Evolutionary conservation across 1,140 invertebrate genomes (phyloP).

Genomic region (Paraescarpia echinospica): DNA sequence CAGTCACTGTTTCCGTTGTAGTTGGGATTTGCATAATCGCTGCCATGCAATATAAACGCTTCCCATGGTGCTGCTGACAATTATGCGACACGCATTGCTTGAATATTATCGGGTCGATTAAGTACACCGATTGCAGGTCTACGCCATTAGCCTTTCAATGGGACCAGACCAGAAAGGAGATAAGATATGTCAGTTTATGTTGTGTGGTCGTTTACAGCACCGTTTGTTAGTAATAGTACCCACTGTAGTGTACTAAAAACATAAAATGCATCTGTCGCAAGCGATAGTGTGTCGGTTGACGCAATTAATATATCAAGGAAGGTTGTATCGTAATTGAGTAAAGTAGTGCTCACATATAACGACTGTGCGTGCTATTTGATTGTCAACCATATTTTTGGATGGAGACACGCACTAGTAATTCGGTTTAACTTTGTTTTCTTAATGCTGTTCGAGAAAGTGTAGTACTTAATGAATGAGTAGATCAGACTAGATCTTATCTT

Average conservation of each 20-base stretch:
- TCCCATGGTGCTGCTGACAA: not conserved
- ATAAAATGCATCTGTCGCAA: not conserved
- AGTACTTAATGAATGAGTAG: too few relatives aligned
- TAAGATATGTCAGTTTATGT: not conserved
- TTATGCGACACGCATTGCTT: not conserved
- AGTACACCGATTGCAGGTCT: not conserved
- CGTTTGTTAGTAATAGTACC: not conserved
- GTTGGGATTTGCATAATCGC: constrained; percentile 4
- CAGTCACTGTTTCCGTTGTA: not conserved
- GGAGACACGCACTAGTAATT: too few relatives aligned
- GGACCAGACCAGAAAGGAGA: not conserved
- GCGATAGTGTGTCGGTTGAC: not conserved
- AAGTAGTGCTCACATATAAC: not conserved
- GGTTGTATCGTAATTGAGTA: not conserved
- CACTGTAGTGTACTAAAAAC: not conserved
- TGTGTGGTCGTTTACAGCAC: not conserved
- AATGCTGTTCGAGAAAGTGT: too few relatives aligned
- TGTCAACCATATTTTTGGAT: too few relatives aligned
- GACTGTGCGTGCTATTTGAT: not conserved
- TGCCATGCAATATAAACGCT: not conserved
- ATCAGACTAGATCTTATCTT: too few relatives aligned
- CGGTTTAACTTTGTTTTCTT: too few relatives aligned
- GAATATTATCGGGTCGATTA: not conserved
- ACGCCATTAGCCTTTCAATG: not conserved
- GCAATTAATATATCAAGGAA: not conserved